Conservation (phyloP, 2,797 vertebrate genomes). For the Anableps anableps region DNA sequence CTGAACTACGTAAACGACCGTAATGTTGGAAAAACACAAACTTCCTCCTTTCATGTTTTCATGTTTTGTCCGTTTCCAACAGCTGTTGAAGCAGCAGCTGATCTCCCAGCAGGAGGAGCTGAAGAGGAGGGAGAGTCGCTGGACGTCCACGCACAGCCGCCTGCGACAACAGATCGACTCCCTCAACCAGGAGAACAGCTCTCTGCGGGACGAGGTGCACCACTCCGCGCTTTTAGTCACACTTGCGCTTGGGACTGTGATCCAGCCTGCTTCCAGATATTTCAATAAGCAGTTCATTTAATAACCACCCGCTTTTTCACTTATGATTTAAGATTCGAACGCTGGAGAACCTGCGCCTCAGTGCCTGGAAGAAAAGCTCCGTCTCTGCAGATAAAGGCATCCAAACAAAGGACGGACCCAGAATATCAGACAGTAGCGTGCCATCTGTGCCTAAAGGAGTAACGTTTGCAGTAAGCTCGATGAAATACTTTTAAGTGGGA, state of each 20-base stretch:
- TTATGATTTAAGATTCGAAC: conserved; percentile 71
- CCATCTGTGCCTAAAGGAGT: conserved; percentile 62
- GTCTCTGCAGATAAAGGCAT: conserved; percentile 56
- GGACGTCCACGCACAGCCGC: conserved; percentile 86
- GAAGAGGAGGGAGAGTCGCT: conserved; percentile 89
- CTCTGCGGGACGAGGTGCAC: conserved; percentile 85
- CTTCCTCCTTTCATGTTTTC: too few relatives aligned
- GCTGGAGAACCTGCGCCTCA: conserved; percentile 90
- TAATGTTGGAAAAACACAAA: too few relatives aligned
- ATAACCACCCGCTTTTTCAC: neutral
- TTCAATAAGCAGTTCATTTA: neutral
- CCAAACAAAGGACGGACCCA: conserved; percentile 38
- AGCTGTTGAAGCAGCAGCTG: conserved; percentile 92
- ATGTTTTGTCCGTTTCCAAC: neutral
- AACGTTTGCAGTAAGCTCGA: conserved; percentile 79
- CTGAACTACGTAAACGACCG: neutral
- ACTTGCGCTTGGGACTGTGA: neutral
- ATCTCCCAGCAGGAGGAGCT: conserved; percentile 90
- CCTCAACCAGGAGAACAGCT: conserved; percentile 85
- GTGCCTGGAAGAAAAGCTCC: conserved; percentile 83
- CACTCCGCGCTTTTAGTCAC: neutral
- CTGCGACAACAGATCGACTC: conserved; percentile 89
- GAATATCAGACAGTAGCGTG: conserved; percentile 36
- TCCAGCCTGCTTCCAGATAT: neutral
- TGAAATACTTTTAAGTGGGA: too few relatives aligned